Evolutionary conservation across 2,888 invertebrate genomes (phyloP).

Genomic region (Griposia aprilina): DNA sequence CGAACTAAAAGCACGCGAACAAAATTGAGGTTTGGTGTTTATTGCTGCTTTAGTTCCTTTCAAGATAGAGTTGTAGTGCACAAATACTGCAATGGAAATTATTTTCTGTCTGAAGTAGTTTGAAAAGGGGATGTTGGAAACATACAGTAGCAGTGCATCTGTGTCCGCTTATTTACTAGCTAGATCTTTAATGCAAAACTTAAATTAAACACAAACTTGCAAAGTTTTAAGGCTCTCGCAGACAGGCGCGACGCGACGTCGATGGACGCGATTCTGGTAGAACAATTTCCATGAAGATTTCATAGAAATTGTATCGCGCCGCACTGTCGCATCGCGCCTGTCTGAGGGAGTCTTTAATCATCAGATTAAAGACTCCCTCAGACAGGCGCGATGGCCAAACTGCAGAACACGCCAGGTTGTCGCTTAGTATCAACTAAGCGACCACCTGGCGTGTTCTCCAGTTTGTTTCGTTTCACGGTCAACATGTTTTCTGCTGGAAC

Average conservation of each 20-base stretch:
- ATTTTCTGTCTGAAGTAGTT: background rate
- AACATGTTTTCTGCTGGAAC: constrained; percentile 12
- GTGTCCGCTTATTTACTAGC: background rate
- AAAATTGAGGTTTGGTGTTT: background rate
- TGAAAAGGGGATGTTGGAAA: background rate
- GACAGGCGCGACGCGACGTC: no score
- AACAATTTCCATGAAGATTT: no score
- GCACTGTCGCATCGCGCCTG: no score
- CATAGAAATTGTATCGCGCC: no score
- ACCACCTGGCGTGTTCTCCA: background rate
- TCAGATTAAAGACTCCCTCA: no score
- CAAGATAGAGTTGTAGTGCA: background rate
- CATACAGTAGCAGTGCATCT: background rate
- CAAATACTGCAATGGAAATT: background rate
- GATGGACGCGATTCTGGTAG: no score
- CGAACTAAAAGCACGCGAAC: background rate
- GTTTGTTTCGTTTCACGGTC: constrained; percentile 12
- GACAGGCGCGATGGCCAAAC: no score
- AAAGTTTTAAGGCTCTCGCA: background rate
- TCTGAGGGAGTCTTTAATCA: background rate
- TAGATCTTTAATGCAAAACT: background rate
- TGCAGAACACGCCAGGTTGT: no score
- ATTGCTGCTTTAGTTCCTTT: background rate
- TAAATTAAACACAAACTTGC: background rate
- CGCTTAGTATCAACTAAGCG: no score